Base-by-base conservation (phyloP, 2,888 invertebrate species). In the Synanthedon formicaeformis region DNA sequence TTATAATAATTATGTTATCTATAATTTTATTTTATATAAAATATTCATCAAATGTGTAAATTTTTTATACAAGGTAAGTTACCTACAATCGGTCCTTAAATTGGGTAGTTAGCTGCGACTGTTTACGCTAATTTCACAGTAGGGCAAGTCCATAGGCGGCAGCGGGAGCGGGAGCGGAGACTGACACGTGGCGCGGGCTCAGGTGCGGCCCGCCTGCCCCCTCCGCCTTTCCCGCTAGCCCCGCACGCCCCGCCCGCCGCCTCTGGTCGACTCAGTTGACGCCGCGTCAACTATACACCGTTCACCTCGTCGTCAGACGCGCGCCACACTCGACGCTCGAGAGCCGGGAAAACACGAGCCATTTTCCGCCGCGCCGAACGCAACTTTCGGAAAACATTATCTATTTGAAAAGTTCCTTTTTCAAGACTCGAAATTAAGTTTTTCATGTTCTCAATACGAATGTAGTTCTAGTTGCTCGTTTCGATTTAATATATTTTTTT, bases 291-390 rank as follows among this genome's bases (percentile, higher is more conserved):
- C 50, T 50, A 34, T 34, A 27, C n/a, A 68, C 71, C 78, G 75
- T 75, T 78, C 77, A 78, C 80, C 78, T 78, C 75, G 66, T 71
- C 73, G 78, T 76, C 78, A 78, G 76, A 78, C 77, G 79, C 81
- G 78, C 78, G 77, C 81, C 79, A 79, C 82, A 85, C 81, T 85
- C 84, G 80, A 82, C 83, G 85, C 80, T 72, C 78, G 87, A 80
- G 80, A 78, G 84, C 82, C 80, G 87, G 84, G 83, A 83, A 86
- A 86, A 81, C 76, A 82, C 81, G 78, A 81, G 73, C 73, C 77
- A 80, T 81, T 85, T 84, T 84, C 81, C 84, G 74, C 71, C 80
- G 83, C 80, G 82, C 61, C 70, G 66, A 63, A 58, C 61, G 71
- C 75, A 78, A 83, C 75, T 83, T 84, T 75, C 75, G 74, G 69